Percentiles rank a stretch among this genome's conserved stretches.
phyloP scores from a whole-genome alignment of 2,797 vertebrate species.

The Melanotaenia trifasciata region DNA sequence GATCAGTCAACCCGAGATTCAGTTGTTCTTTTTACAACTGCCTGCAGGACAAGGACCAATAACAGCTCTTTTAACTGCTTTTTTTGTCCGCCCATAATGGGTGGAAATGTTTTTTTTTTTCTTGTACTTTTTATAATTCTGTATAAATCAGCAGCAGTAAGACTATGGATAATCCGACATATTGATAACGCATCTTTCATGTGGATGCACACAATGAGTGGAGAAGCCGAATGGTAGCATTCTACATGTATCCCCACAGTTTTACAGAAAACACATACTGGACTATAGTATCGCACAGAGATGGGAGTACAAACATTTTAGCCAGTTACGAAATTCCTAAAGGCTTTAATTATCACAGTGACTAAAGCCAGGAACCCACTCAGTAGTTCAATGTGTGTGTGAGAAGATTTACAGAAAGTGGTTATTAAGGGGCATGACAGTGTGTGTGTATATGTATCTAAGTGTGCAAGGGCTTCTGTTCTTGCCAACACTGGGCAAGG shows the following conservation, averaged over 20 bases:
- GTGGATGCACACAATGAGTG: not conserved
- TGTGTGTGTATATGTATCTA: slow-evolving; percentile 40
- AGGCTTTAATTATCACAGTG: slow-evolving; percentile 76
- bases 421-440: slow-evolving; percentile 68
- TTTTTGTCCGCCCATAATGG: not conserved
- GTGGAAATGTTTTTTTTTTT: not conserved
- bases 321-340: slow-evolving; percentile 72
- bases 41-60: slow-evolving; percentile 51
- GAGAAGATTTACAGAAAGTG: slow-evolving; percentile 72
- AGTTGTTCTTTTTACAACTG: slow-evolving; percentile 73
- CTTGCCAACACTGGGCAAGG: slow-evolving; percentile 43
- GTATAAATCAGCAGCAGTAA: not conserved
- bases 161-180: slow-evolving; percentile 1
- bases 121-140: not conserved
- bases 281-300: slow-evolving; percentile 19
- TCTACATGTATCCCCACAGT: slow-evolving; percentile 32
- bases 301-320: slow-evolving; percentile 39
- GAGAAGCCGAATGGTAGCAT: slow-evolving; percentile 46
- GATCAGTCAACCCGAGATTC: slow-evolving; percentile 54
- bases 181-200: not conserved
- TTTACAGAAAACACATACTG: slow-evolving; percentile 32
- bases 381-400: slow-evolving; percentile 66
- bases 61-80: slow-evolving; percentile 34
- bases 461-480: slow-evolving; percentile 51
- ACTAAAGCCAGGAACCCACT: slow-evolving; percentile 71